Evolutionary conservation across 2,888 invertebrate genomes (phyloP).

Genomic region (Melipona bicolor): DNA sequence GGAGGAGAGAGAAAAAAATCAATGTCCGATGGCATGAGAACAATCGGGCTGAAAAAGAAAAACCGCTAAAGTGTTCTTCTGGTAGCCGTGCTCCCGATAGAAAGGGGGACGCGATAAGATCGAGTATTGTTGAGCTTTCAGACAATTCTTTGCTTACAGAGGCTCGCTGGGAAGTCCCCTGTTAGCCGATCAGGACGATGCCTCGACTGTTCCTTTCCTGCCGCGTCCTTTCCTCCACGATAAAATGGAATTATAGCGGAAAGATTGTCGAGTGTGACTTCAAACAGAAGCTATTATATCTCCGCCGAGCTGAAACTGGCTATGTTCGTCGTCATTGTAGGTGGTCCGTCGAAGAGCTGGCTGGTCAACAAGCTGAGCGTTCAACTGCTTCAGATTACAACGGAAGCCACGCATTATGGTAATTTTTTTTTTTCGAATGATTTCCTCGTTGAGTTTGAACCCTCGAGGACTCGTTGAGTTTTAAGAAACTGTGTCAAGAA

Average conservation of each 20-base stretch:
- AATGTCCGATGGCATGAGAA: neutral
- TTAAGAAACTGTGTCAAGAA: too few species aligned
- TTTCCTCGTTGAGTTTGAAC: neutral
- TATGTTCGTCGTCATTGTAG: neutral
- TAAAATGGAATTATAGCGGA: conserved; percentile 47
- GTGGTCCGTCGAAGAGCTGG: neutral
- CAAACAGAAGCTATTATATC: conserved; percentile 35
- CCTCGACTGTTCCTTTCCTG: conserved; percentile 22
- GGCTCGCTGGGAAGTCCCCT: conserved; percentile 45
- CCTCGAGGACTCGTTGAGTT: too few species aligned
- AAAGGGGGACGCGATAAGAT: conserved; percentile 55
- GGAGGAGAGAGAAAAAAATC: neutral
- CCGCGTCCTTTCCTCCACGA: conserved; percentile 15
- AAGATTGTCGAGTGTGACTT: conserved; percentile 39
- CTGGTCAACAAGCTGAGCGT: conserved; percentile 1
- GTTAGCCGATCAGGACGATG: conserved; percentile 43
- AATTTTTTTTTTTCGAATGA: neutral
- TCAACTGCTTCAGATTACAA: neutral
- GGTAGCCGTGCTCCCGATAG: conserved; percentile 42
- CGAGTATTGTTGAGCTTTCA: conserved; percentile 55
- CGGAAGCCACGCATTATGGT: neutral
- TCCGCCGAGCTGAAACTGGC: conserved; percentile 15
- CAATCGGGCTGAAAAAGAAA: neutral
- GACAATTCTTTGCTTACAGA: conserved; percentile 58
- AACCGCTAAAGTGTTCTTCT: conserved; percentile 21